Conservation (phyloP, 37 sponge, comb jelly and placozoan genomes). For the Geodia barretti region DNA sequence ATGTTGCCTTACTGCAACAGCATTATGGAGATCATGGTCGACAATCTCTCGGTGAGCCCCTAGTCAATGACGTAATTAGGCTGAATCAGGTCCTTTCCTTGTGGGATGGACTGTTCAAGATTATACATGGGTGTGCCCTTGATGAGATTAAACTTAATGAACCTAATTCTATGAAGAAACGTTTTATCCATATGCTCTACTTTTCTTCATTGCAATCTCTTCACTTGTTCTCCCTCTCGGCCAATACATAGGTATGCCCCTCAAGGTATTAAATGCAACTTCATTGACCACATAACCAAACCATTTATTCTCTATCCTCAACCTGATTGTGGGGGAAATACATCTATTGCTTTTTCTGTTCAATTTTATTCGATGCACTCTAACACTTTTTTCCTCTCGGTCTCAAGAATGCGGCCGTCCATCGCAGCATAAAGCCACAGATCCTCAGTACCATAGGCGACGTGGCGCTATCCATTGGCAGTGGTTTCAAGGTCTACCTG, state of each 20-base stretch:
- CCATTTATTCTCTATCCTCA: background rate
- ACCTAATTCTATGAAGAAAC: background rate
- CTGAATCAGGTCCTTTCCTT: background rate
- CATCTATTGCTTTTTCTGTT: no score
- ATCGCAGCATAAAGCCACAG: slow-evolving; percentile 86
- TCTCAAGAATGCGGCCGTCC: slow-evolving; percentile 61
- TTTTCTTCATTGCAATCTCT: background rate
- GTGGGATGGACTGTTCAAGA: background rate
- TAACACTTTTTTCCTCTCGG: background rate
- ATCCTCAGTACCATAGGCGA: slow-evolving; percentile 95
- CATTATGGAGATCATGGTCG: slow-evolving; percentile 73
- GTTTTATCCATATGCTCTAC: background rate
- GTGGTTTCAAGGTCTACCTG: slow-evolving; percentile 66
- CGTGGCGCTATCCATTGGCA: slow-evolving; percentile 93
- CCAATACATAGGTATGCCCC: no score
- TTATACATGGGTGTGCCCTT: background rate
- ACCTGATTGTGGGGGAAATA: no score
- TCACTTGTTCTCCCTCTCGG: background rate
- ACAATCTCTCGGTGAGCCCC: slow-evolving; percentile 66
- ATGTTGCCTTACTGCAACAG: slow-evolving; percentile 64
- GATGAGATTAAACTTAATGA: background rate
- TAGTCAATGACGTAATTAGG: background rate
- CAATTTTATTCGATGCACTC: no score
- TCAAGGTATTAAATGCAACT: no score
- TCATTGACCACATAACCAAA: background rate